Conservation (phyloP, 2,888 invertebrate species). For the Volucella bombylans region DNA sequence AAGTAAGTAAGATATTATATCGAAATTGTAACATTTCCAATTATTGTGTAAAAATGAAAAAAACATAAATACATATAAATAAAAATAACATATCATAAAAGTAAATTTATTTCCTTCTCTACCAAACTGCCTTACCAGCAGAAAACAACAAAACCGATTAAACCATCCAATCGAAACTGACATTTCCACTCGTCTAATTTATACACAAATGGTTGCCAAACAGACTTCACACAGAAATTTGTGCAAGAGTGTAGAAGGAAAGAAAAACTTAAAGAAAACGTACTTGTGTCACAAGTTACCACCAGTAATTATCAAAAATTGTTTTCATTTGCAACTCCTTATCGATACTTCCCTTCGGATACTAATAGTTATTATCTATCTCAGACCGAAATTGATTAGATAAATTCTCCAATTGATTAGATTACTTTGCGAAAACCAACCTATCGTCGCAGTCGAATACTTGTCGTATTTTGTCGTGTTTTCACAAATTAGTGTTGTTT, state of each 20-base stretch:
- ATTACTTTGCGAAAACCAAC: constrained; percentile 44
- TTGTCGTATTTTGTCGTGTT: constrained; percentile 12
- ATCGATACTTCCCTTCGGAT: constrained; percentile 27
- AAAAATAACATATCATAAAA: too few relatives aligned
- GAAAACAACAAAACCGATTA: constrained; percentile 23
- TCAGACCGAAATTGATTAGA: constrained; percentile 38
- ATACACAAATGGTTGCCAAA: constrained; percentile 60
- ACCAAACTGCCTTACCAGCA: background rate
- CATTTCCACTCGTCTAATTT: constrained; percentile 41
- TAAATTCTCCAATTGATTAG: constrained; percentile 59
- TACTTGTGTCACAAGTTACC: constrained; percentile 40
- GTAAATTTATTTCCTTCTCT: too few relatives aligned
- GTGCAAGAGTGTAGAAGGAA: constrained; percentile 55
- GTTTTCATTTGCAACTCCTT: constrained; percentile 24
- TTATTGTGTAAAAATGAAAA: too few relatives aligned
- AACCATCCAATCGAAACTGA: constrained; percentile 41
- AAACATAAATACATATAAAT: too few relatives aligned
- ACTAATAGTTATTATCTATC: constrained; percentile 1
- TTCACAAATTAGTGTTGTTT: constrained; percentile 40
- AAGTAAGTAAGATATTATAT: too few relatives aligned
- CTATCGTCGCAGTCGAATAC: background rate
- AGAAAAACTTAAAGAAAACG: constrained; percentile 43
- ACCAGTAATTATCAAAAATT: constrained; percentile 29
- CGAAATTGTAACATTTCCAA: too few relatives aligned
- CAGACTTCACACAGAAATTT: constrained; percentile 43